Percentiles rank a stretch among this genome's conserved stretches.
phyloP scores from a whole-genome alignment of 2,888 invertebrate species.

The Clepsis dumicolana region DNA sequence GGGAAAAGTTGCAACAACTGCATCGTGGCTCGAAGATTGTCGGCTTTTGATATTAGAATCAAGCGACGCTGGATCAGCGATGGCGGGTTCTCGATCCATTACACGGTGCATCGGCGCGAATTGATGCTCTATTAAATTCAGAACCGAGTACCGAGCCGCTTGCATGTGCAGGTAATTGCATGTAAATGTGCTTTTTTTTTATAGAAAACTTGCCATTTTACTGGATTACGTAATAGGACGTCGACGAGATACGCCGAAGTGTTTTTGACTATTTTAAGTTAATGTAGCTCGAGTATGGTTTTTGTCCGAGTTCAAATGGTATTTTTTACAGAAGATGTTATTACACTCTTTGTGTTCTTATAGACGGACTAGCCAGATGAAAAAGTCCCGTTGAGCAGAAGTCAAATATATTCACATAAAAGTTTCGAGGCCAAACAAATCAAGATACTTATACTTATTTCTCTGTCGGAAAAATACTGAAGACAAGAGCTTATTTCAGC shows the following conservation, averaged over 20 bases:
- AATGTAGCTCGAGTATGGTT: too few relatives aligned
- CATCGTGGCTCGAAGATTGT: constrained; percentile 4
- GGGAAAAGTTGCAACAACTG: constrained; percentile 4
- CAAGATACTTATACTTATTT: neutral
- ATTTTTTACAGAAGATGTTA: neutral
- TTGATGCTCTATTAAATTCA: constrained; percentile 32
- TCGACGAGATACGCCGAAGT: too few relatives aligned
- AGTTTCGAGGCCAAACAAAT: neutral
- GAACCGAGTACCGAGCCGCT: constrained; percentile 11
- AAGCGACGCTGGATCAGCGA: constrained; percentile 51
- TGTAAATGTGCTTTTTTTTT: constrained; percentile 21
- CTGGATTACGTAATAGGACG: neutral
- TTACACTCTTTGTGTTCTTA: too few relatives aligned
- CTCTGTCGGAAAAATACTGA: constrained; percentile 15
- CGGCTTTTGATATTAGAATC: constrained; percentile 37
- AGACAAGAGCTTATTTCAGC: constrained; percentile 33
- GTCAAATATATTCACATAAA: neutral
- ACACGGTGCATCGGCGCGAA: constrained; percentile 49
- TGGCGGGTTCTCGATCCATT: constrained; percentile 56
- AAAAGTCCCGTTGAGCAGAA: neutral
- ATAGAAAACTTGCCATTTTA: neutral
- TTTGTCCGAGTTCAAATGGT: neutral
- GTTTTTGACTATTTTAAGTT: neutral
- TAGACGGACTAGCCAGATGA: neutral
- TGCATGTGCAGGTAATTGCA: constrained; percentile 14